Evolutionary conservation across 2,888 invertebrate genomes (phyloP).

Genomic region (Petrolisthes manimaculis): DNA sequence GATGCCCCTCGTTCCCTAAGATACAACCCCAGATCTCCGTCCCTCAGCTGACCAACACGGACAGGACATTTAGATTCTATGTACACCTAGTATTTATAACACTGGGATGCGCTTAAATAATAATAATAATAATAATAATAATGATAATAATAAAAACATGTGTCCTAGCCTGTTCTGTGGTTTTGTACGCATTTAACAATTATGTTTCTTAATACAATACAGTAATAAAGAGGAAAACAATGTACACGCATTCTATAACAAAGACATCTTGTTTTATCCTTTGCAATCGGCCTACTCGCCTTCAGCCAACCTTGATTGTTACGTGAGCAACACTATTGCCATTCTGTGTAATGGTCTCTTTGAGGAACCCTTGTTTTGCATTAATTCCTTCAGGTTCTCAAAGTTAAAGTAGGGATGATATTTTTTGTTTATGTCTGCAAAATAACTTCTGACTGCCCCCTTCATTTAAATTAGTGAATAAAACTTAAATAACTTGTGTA

Average conservation of each 20-base stretch:
- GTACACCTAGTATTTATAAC: slow-evolving; percentile 63
- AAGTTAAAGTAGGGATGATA: slow-evolving; percentile 29
- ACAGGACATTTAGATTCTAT: slow-evolving; percentile 62
- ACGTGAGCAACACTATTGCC: slow-evolving; percentile 59
- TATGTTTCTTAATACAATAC: slow-evolving; percentile 59
- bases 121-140: slow-evolving; percentile 51
- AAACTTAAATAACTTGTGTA: slow-evolving; percentile 51
- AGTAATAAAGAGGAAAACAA: slow-evolving; percentile 57
- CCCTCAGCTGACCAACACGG: slow-evolving; percentile 54
- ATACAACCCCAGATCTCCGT: slow-evolving; percentile 27
- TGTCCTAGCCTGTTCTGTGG: slow-evolving; percentile 60
- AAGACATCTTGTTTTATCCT: slow-evolving; percentile 41
- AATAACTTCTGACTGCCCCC: slow-evolving; percentile 44
- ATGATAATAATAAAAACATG: neutral
- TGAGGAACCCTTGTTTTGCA: slow-evolving; percentile 24
- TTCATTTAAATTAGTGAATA: slow-evolving; percentile 54
- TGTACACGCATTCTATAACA: slow-evolving; percentile 63
- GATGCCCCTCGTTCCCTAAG: slow-evolving; percentile 18
- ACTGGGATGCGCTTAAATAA: slow-evolving; percentile 63
- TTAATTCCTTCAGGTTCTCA: slow-evolving; percentile 44
- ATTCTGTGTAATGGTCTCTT: slow-evolving; percentile 47
- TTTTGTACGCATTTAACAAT: slow-evolving; percentile 63
- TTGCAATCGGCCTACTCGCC: slow-evolving; percentile 47
- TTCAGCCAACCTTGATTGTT: slow-evolving; percentile 56
- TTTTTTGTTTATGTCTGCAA: slow-evolving; percentile 21